These are phyloP conservation scores for Amaurobius ferox DNA, from an alignment of 2,888 invertebrate species.

Conservation along the genomic window DNA sequence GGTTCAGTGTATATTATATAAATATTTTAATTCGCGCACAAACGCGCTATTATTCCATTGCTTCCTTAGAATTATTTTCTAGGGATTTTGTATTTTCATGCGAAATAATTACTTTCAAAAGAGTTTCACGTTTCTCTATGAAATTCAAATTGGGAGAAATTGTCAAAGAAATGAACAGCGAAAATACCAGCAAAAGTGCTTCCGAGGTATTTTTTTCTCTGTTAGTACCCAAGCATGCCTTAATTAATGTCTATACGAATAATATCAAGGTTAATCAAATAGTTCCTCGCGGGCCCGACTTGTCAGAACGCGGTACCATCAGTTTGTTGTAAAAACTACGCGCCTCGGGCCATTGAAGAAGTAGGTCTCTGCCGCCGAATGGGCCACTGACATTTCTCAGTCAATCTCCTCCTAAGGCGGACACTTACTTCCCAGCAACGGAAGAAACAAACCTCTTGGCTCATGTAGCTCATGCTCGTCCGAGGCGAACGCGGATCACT, in stretches of 20 bases:
- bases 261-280: constrained; percentile 56
- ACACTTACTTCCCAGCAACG: background rate
- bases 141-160: too few species aligned
- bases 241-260: constrained; percentile 26
- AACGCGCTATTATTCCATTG: too few species aligned
- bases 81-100: too few species aligned
- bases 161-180: too few species aligned
- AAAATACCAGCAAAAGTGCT: too few species aligned
- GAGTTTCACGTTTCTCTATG: too few species aligned
- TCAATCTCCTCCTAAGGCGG: constrained; percentile 31
- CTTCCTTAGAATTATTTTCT: too few species aligned
- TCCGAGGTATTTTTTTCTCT: too few species aligned
- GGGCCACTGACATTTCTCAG: constrained; percentile 61
- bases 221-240: background rate
- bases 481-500: background rate
- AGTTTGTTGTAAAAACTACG: constrained; percentile 47
- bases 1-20: too few species aligned
- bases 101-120: too few species aligned
- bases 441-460: background rate
- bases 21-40: too few species aligned
- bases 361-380: constrained; percentile 57
- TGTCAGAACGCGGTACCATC: constrained; percentile 33
- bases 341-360: constrained; percentile 66
- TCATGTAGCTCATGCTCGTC: background rate
- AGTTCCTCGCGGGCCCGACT: background rate